Evolutionary conservation across 2,888 invertebrate genomes (phyloP).

Genomic region (Hesperia comma): DNA sequence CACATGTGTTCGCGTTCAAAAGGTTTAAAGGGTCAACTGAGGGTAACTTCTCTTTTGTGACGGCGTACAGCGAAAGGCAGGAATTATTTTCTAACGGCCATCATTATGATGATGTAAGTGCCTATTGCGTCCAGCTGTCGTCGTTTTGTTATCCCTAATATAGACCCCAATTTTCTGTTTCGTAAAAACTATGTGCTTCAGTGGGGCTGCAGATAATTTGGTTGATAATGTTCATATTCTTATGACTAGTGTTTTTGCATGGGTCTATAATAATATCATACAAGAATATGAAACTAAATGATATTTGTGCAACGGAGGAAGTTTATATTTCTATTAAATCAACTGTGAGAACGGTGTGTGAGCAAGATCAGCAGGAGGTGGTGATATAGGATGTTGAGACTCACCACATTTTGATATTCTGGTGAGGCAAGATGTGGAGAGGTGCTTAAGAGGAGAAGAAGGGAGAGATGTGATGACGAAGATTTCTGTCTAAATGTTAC

Average conservation of each 20-base stretch:
- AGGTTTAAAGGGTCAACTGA: slow-evolving; percentile 58
- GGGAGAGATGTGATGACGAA: no score
- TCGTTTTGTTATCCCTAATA: slow-evolving; percentile 15
- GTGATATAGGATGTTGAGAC: no score
- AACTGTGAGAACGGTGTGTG: no score
- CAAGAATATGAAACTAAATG: no score
- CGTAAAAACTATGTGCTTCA: slow-evolving; percentile 13
- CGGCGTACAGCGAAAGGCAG: slow-evolving; percentile 54
- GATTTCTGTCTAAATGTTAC: no score
- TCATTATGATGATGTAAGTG: slow-evolving; percentile 43
- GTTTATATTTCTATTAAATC: no score
- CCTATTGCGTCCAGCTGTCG: slow-evolving; percentile 19
- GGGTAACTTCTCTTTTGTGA: slow-evolving; percentile 48
- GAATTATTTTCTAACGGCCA: slow-evolving; percentile 57
- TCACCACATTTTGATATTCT: no score
- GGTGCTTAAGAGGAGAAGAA: no score
- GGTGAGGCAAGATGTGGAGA: no score
- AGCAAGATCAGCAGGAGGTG: no score
- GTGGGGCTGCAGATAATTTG: not conserved
- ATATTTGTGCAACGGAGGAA: no score
- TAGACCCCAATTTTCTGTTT: slow-evolving; percentile 21
- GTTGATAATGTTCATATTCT: not conserved
- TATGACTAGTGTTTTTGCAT: not conserved
- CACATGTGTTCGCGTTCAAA: slow-evolving; percentile 60
- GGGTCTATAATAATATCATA: no score